Evolutionary conservation across 2,113 vertebrate genomes (phyloP).

Genomic region (Oryzias javanicus): DNA sequence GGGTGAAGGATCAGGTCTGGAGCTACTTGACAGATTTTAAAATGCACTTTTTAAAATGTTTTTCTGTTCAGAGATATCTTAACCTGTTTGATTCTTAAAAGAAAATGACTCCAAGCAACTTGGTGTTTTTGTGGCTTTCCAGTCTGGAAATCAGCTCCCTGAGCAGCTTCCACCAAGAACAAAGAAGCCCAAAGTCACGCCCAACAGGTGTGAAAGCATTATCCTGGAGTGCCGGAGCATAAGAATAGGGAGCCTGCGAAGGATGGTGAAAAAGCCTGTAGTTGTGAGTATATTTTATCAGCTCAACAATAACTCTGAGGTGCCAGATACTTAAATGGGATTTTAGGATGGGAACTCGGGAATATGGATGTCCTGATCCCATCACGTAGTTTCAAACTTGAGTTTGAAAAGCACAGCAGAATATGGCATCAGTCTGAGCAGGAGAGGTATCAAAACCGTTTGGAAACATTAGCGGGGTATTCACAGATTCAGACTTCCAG

Average conservation of each 20-base stretch:
- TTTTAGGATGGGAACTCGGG: too few species aligned
- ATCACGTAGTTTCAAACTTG: too few species aligned
- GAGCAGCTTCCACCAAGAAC: constrained; percentile 49
- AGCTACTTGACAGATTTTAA: neutral
- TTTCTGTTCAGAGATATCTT: too few species aligned
- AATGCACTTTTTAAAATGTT: too few species aligned
- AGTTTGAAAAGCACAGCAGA: too few species aligned
- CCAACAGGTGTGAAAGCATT: constrained; percentile 76
- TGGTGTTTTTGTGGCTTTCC: constrained; percentile 19
- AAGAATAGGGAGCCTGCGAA: constrained; percentile 86
- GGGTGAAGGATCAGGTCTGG: constrained; percentile 92
- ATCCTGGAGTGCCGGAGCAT: constrained; percentile 92
- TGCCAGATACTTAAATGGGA: too few species aligned
- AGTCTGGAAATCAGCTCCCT: constrained; percentile 87
- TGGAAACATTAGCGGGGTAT: too few species aligned
- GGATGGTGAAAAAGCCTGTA: constrained; percentile 88
- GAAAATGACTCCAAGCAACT: neutral
- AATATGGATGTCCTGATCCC: too few species aligned
- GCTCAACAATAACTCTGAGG: neutral
- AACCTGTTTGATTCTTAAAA: neutral
- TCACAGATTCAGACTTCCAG: too few species aligned
- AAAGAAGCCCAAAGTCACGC: constrained; percentile 79
- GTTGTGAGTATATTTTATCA: constrained; percentile 81
- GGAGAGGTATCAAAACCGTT: too few species aligned
- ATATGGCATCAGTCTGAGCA: too few species aligned